phyloP scores from a whole-genome alignment of 2,797 vertebrate genomes.

The Orientallactaga sibirica region DNA sequence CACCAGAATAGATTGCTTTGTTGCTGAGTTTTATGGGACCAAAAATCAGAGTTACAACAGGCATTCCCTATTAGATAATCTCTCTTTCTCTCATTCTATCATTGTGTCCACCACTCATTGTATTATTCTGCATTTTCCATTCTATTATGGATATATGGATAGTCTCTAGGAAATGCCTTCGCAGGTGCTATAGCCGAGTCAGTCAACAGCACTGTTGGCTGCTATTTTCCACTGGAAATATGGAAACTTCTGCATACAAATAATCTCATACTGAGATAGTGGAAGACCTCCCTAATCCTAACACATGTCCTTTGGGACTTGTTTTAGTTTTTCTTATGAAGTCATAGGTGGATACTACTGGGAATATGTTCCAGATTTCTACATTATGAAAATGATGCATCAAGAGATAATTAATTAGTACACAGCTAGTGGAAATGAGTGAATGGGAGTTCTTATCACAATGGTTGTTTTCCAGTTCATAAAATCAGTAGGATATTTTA shows the following conservation, averaged over 20 bases:
- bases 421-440: conserved; percentile 38
- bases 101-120: not conserved
- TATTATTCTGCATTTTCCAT: not conserved
- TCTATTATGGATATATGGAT: not conserved
- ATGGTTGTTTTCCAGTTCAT: conserved; percentile 58
- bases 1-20: conserved; percentile 5
- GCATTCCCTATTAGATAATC: not conserved
- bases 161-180: not conserved
- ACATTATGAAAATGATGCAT: conserved; percentile 49
- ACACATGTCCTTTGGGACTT: not conserved
- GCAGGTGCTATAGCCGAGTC: not conserved
- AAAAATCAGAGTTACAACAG: not conserved
- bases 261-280: conserved; percentile 9
- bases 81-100: no score
- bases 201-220: not conserved
- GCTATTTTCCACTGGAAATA: conserved; percentile 50
- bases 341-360: conserved; percentile 11
- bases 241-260: conserved; percentile 17
- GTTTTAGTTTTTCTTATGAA: conserved; percentile 30
- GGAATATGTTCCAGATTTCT: conserved; percentile 62
- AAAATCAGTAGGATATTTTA: conserved; percentile 43
- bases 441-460: conserved; percentile 57
- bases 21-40: not conserved
- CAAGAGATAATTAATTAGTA: conserved; percentile 55
- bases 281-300: conserved; percentile 19